These are phyloP conservation scores for Rissa tridactyla DNA, from an alignment of 2,113 vertebrate species.

Conservation along the genomic window DNA sequence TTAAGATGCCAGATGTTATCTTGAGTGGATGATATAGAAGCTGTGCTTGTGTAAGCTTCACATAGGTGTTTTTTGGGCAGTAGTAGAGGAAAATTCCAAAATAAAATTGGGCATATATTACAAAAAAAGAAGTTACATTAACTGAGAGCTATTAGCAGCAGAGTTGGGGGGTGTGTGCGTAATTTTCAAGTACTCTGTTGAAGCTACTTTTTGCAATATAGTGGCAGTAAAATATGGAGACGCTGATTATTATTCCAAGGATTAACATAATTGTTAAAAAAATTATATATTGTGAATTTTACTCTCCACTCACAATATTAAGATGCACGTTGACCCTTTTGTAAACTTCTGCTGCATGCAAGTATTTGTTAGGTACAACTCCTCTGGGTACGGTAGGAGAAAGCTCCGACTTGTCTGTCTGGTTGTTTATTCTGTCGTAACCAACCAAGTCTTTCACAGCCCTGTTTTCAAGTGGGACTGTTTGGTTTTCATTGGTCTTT, in stretches of 20 bases:
- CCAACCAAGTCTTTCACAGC: not conserved
- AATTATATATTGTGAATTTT: not conserved
- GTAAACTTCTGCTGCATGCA: not conserved
- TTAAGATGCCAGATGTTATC: not conserved
- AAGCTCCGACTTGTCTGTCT: not conserved
- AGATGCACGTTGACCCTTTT: not conserved
- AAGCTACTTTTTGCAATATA: not conserved
- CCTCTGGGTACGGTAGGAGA: not conserved
- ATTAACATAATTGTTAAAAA: not conserved
- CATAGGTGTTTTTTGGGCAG: not conserved
- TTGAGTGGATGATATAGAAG: not conserved
- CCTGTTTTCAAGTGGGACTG: not conserved
- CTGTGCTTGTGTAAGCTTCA: not conserved
- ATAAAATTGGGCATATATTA: not conserved
- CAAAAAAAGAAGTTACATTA: not conserved
- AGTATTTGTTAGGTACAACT: not conserved
- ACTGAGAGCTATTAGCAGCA: not conserved
- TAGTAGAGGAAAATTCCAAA: not conserved
- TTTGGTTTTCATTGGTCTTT: not conserved
- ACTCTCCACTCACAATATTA: not conserved
- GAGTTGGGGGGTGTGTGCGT: not conserved
- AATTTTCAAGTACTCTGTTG: not conserved
- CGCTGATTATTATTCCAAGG: not conserved
- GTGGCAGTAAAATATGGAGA: not conserved
- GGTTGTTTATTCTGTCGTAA: not conserved